Evolutionary conservation across 2,113 vertebrate species (phyloP).

Genomic region (Brachyhypopomus occidentalis): DNA sequence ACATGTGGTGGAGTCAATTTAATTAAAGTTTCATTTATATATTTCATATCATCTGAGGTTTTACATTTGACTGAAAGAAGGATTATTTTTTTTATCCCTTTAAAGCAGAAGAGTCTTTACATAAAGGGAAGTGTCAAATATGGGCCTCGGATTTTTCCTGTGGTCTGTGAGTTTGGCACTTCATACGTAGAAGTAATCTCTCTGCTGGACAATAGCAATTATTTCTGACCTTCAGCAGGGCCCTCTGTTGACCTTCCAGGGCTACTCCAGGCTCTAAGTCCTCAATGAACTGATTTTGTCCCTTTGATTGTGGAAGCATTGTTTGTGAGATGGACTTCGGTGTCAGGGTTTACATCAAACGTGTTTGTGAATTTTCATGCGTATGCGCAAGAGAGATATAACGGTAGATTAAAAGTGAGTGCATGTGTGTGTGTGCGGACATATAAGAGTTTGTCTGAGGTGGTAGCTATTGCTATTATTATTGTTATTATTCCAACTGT

Average conservation of each 20-base stretch:
- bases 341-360: not conserved
- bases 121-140: not conserved
- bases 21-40: not conserved
- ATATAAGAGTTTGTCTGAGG: not conserved
- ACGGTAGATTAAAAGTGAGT: constrained; percentile 1
- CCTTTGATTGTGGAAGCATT: not conserved
- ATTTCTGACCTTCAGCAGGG: constrained; percentile 7
- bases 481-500: constrained; percentile 41
- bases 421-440: not conserved
- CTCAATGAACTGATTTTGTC: constrained; percentile 18
- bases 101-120: not conserved
- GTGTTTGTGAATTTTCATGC: constrained; percentile 6
- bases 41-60: not conserved
- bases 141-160: not conserved
- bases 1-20: not conserved
- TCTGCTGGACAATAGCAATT: constrained; percentile 15
- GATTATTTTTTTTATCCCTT: not conserved
- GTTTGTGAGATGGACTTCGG: constrained; percentile 1
- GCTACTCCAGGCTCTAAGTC: not conserved
- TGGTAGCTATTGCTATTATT: not conserved
- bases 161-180: not conserved
- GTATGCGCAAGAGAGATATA: not conserved
- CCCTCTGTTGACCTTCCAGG: not conserved
- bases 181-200: constrained; percentile 17
- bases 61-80: not conserved